Percentiles rank a stretch among this genome's conserved stretches.
Conservation (phyloP, 2,113 vertebrate species). For the Oreochromis tanganicae region DNA sequence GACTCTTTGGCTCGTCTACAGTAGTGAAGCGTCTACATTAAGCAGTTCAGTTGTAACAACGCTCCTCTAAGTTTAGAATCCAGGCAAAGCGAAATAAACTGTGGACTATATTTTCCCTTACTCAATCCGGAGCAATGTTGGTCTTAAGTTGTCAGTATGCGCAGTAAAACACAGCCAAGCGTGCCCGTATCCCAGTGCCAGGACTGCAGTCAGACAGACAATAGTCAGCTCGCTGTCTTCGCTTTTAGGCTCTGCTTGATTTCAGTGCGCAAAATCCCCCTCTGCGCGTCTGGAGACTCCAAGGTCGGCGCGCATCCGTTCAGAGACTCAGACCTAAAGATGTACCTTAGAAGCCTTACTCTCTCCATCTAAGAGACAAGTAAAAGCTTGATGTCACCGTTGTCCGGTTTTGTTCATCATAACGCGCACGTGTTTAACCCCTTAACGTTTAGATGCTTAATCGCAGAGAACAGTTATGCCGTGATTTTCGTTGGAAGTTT, state of each 20-base stretch:
- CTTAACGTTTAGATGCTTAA: not conserved
- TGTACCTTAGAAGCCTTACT: constrained; percentile 1
- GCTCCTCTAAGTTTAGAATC: constrained; percentile 25
- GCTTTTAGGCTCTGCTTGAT: constrained; percentile 17
- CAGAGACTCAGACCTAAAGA: constrained; percentile 2
- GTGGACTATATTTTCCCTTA: not conserved
- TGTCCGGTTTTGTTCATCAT: constrained; percentile 3
- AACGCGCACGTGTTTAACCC: constrained; percentile 37
- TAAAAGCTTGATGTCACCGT: constrained; percentile 18
- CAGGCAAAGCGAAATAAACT: constrained; percentile 6
- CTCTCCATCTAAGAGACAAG: constrained; percentile 6
- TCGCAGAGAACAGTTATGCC: not conserved
- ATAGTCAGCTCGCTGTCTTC: constrained; percentile 16
- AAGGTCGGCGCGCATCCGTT: constrained; percentile 40
- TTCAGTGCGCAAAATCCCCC: constrained; percentile 53
- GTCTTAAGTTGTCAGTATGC: not conserved
- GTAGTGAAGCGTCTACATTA: not conserved
- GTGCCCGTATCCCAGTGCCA: constrained; percentile 11
- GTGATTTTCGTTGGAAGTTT: not conserved
- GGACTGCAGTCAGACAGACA: constrained; percentile 18
- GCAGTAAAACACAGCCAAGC: not conserved
- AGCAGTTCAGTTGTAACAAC: not conserved
- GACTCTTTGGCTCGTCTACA: constrained; percentile 4
- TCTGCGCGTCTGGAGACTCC: constrained; percentile 49
- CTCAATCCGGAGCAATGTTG: not conserved